These are phyloP conservation scores for Plebejus anna DNA, from an alignment of 2,888 invertebrate genomes.

Conservation along the genomic window DNA sequence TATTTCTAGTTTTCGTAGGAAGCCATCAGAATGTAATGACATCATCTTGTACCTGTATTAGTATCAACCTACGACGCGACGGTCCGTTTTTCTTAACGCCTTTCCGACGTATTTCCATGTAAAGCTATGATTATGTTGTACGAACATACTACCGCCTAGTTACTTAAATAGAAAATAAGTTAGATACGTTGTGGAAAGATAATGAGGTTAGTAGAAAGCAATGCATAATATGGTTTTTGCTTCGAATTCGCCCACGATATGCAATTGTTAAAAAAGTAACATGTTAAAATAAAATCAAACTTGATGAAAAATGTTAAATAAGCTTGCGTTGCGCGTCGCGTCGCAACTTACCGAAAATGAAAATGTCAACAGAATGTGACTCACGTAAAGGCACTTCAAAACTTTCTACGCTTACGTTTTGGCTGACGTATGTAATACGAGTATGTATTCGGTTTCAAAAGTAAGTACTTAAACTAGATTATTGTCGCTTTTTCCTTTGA, in stretches of 20 bases:
- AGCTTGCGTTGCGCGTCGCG: neutral
- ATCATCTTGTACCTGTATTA: neutral
- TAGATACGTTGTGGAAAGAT: neutral
- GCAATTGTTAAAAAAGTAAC: neutral
- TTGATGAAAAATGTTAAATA: neutral
- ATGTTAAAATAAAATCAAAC: neutral
- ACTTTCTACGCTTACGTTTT: slow-evolving; percentile 3
- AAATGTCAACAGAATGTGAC: slow-evolving; percentile 12
- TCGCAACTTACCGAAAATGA: slow-evolving; percentile 1
- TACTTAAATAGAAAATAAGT: slow-evolving; percentile 4
- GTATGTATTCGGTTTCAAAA: neutral
- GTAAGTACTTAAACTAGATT: neutral
- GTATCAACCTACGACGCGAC: neutral
- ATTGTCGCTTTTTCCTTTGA: neutral
- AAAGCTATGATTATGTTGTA: slow-evolving; percentile 8
- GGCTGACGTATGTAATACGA: neutral
- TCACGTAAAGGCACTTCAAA: slow-evolving; percentile 4
- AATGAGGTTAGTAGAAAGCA: neutral
- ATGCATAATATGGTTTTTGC: neutral
- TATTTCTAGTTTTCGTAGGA: slow-evolving; percentile 17
- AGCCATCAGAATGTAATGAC: slow-evolving; percentile 15
- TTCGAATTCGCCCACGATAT: neutral
- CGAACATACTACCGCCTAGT: neutral
- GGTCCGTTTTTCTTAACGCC: slow-evolving; percentile 10
- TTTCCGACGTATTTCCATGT: neutral